Base-by-base conservation (phyloP, 1,140 invertebrate genomes). In the Drosophila novamexicana region DNA sequence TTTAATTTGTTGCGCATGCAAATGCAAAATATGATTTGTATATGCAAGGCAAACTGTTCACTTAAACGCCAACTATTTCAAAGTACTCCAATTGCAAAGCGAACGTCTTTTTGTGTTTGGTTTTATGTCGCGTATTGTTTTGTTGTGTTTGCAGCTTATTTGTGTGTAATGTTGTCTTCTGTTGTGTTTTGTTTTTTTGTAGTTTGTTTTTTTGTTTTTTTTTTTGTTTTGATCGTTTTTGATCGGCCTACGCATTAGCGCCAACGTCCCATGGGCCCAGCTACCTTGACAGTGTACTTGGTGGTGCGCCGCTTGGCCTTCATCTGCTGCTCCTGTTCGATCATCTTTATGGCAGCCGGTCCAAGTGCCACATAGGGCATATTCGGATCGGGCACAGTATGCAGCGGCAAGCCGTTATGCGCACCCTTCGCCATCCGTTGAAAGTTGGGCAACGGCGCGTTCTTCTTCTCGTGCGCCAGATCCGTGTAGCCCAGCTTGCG, bases 401-500 rank as follows among this genome's bases (percentile, higher is more conserved):
- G 47, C 36, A 39, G 0, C 18, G 56, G 29, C 14, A 40, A 3
- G 3, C 29, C 12, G 4, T 56, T 29, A 5, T 4, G 22, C 22
- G 22, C 22, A 29, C 4, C 22, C 22, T 61, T 58, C 0, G 14
- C 37, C 49, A 52, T 1, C 3, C 70, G 70, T 42, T 66, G 58
- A 32, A 88, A 82, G 7, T 10, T 76, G 4, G 83, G 84, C 77
- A 89, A 52, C 16, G 84, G 84, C 0, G 84, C 65, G 10, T 68
- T 74, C 68, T 89, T 89, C 62, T 89, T 89, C 59, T 84, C 80
- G 52, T 89, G 84, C 22, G 71, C 69, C 49, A 89, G 37, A 16
- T 89, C 84, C 2, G 84, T 89, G 68, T 65, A 89, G 62, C 53
- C 67, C n/a, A 89, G 49, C 16, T 81, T 89, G 61, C 84, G 84